Percentiles rank a stretch among this genome's conserved stretches.
These are phyloP conservation scores for Polypterus bichir DNA, from an alignment of 2,113 vertebrate genomes.

Conservation along the genomic window DNA sequence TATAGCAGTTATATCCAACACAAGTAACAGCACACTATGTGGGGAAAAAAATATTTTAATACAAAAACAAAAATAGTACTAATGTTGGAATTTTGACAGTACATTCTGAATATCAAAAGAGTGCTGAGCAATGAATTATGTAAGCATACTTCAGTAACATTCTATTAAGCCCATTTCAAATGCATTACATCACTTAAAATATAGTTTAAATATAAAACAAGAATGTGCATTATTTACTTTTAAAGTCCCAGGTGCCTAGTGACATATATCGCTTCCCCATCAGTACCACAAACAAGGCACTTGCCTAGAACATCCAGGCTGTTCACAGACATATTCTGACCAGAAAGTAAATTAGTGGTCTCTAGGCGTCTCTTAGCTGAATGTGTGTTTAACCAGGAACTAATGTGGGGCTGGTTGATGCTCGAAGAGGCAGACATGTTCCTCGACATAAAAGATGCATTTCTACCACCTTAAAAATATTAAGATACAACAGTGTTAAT, in stretches of 20 bases:
- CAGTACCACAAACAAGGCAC: slow-evolving; percentile 88
- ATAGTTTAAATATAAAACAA: too few species aligned
- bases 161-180: too few species aligned
- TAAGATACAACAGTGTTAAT: neutral
- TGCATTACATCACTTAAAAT: too few species aligned
- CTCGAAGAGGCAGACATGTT: slow-evolving; percentile 49
- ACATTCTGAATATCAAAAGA: too few species aligned
- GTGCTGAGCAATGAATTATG: too few species aligned
- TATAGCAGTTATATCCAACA: too few species aligned
- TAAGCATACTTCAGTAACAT: too few species aligned
- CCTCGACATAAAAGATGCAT: slow-evolving; percentile 61
- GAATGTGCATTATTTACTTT: neutral
- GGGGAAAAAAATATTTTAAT: too few species aligned
- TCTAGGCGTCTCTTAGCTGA: slow-evolving; percentile 80
- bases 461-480: slow-evolving; percentile 64
- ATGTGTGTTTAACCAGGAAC: slow-evolving; percentile 77
- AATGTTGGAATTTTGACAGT: too few species aligned
- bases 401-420: slow-evolving; percentile 63
- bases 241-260: slow-evolving; percentile 62
- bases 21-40: too few species aligned
- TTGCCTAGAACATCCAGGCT: slow-evolving; percentile 83
- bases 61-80: too few species aligned
- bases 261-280: slow-evolving; percentile 85
- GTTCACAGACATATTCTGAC: slow-evolving; percentile 81
- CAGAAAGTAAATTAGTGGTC: slow-evolving; percentile 81